These are phyloP conservation scores for Drosophila paulistorum DNA, from an alignment of 1,140 invertebrate genomes.

Conservation along the genomic window DNA sequence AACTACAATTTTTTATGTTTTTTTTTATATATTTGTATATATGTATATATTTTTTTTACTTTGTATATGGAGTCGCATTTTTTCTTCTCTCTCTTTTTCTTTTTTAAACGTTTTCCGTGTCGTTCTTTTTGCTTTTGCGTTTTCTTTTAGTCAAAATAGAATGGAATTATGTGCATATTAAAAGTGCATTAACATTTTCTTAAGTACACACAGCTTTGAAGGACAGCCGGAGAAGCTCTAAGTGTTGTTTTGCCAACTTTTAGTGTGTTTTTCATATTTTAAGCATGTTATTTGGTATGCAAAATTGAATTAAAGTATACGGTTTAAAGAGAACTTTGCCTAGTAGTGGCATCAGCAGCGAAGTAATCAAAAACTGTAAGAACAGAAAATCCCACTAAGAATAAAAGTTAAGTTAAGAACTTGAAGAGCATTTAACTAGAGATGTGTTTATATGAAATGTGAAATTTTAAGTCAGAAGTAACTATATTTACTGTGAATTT, in stretches of 20 bases:
- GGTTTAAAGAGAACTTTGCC: background rate
- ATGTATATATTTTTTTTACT: background rate
- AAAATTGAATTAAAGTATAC: background rate
- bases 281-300: background rate
- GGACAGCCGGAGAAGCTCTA: slow-evolving; percentile 20
- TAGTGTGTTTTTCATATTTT: background rate
- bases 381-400: too few relatives aligned
- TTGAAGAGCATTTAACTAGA: too few relatives aligned
- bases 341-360: too few relatives aligned
- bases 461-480: too few relatives aligned
- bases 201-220: slow-evolving; percentile 16
- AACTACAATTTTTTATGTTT: slow-evolving; percentile 74
- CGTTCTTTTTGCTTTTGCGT: slow-evolving; percentile 17
- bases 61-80: background rate
- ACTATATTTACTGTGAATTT: too few relatives aligned
- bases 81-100: slow-evolving; percentile 8
- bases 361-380: too few relatives aligned
- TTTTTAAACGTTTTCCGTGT: slow-evolving; percentile 23
- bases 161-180: slow-evolving; percentile 73
- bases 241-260: slow-evolving; percentile 8
- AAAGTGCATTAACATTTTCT: slow-evolving; percentile 65
- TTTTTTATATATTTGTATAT: slow-evolving; percentile 61
- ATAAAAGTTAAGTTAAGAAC: too few relatives aligned
- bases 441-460: too few relatives aligned
- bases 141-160: slow-evolving; percentile 36